These are phyloP conservation scores for Margaritifera margaritifera DNA, from an alignment of 2,888 invertebrate genomes.

Conservation along the genomic window DNA sequence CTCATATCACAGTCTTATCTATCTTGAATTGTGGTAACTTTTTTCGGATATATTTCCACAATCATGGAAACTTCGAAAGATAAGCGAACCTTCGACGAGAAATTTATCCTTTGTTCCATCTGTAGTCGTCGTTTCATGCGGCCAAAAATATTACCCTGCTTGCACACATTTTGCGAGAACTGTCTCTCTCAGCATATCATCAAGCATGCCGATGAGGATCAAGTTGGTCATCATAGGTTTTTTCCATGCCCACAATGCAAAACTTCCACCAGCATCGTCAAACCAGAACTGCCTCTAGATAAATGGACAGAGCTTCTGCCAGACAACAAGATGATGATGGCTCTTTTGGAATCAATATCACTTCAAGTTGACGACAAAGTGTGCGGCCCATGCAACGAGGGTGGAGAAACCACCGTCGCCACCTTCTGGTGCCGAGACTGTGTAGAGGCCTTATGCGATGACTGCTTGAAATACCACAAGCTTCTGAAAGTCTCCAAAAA, in stretches of 20 bases:
- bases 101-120: constrained; percentile 35
- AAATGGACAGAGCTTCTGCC: constrained; percentile 43
- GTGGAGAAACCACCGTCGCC: constrained; percentile 33
- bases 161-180: constrained; percentile 38
- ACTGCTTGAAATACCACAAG: constrained; percentile 38
- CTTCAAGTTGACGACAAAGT: constrained; percentile 38
- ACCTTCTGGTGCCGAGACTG: constrained; percentile 45
- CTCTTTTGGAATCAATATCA: constrained; percentile 34
- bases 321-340: constrained; percentile 42
- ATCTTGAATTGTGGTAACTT: too few relatives aligned
- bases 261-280: constrained; percentile 25
- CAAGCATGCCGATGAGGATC: constrained; percentile 31
- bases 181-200: constrained; percentile 36
- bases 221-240: constrained; percentile 16
- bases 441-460: constrained; percentile 37
- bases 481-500: constrained; percentile 39
- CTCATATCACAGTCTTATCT: too few relatives aligned
- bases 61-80: too few relatives aligned
- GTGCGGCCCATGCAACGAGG: constrained; percentile 40
- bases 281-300: constrained; percentile 35
- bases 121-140: constrained; percentile 30
- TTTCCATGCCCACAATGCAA: constrained; percentile 39
- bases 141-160: constrained; percentile 36
- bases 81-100: constrained; percentile 17
- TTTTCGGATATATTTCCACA: too few relatives aligned